Evolutionary conservation across 2,888 invertebrate genomes (phyloP), one percentile per base, ranked within the genome.

Genomic region (Drosophila formosana): DNA sequence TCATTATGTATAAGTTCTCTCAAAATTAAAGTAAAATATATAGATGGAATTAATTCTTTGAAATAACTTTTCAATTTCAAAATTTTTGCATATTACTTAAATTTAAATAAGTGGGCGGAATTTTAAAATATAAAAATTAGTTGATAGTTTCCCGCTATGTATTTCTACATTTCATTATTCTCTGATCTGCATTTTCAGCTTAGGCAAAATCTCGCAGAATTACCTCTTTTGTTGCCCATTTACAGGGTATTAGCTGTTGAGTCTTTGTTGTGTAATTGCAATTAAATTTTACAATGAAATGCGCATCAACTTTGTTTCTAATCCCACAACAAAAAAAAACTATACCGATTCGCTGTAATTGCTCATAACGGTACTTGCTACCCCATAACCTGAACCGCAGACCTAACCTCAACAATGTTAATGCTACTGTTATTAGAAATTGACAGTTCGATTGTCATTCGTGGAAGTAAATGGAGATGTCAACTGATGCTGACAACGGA

Each of bases 381-480:
- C 34, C 55, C 53, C 49, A 18, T 43, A 66, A 56, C 46, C 56
- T 34, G 34, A 64, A 57, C 46, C 56, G 46, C 45, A 62, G 37
- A 57, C 50, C 50, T 50, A 64, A 64, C 55, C 62, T 62, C 52
- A 67, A 50, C 53, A 55, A 37, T 32, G 39, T 51, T 34, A 57
- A 62, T 55, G 75, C 78, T 72, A 77, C 75, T 65, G 75, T 69
- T 52, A 46, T 50, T 49, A 23, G 56, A 61, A 65, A 67, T 43
- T 53, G 67, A 30, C 67, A 58, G 41, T 60, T 68, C 63, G 53
- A 68, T 77, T 69, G 73, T 76, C 60, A 58, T 83, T 80, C 80
- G 80, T 78, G 69, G 83, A 82, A 82, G 82, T 66, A 82, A 84
- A 79, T 82, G 69, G 75, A 79, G 90, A 80, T 87, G 84, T 82